phyloP scores from a whole-genome alignment of 2,888 invertebrate species.

The Cataglyphis cursor region DNA sequence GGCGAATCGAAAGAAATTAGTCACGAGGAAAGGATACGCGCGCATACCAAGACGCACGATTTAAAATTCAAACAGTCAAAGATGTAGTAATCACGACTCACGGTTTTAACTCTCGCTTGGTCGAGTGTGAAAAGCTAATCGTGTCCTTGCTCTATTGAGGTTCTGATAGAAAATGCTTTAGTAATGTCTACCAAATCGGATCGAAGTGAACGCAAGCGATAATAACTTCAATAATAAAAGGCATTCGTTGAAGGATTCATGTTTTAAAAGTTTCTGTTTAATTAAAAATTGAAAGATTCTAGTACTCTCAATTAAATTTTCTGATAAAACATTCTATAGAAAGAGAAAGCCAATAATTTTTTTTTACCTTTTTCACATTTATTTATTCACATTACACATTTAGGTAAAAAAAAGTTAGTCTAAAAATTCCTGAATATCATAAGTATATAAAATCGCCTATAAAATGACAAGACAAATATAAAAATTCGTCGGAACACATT shows the following conservation, averaged over 20 bases:
- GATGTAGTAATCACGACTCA: constrained; percentile 65
- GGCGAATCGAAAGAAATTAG: constrained; percentile 39
- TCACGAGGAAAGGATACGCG: constrained; percentile 21
- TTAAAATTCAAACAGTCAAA: constrained; percentile 58
- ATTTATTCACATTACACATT: not conserved
- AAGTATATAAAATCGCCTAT: not conserved
- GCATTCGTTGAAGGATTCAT: constrained; percentile 62
- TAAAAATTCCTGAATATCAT: not conserved
- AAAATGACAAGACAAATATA: not conserved
- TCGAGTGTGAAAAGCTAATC: constrained; percentile 75
- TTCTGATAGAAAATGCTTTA: constrained; percentile 73
- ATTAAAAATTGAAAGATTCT: not conserved
- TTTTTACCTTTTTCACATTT: not conserved
- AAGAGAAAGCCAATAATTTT: not conserved
- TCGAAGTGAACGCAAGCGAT: constrained; percentile 72
- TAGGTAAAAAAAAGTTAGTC: not conserved
- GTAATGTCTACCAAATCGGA: constrained; percentile 74
- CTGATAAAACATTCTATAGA: not conserved
- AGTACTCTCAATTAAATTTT: not conserved
- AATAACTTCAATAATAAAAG: constrained; percentile 57
- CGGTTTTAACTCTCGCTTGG: constrained; percentile 69
- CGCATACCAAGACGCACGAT: not conserved
- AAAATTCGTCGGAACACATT: not conserved
- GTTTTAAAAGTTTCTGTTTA: constrained; percentile 15
- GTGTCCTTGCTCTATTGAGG: constrained; percentile 73